Base-by-base conservation (phyloP, 1,140 invertebrate genomes). In the Musca domestica region DNA sequence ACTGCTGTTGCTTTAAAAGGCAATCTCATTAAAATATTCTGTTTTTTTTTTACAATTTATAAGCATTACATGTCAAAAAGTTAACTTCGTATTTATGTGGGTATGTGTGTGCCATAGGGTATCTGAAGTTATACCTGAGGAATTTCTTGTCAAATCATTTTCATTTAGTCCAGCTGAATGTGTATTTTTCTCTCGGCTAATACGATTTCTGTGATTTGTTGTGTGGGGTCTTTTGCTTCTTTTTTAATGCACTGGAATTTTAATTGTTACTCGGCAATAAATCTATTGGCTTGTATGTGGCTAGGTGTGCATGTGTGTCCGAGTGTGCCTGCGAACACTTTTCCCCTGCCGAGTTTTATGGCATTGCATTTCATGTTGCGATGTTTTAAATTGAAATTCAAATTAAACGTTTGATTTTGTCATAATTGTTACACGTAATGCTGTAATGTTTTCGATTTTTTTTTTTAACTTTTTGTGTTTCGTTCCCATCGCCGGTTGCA, bases 21-120 rank as follows among this genome's bases (percentile, higher is more conserved):
- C 34, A 10, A 41, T 61, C 56, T 61, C 56, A 61, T 61, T 61
- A 61, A 61, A 61, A 61, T 61, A 61, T 61, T 61, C 56, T 61
- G 56, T 19, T 61, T 61, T 61, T 61, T 61, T 61, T 17, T 61
- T 61, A 30, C 9, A 3, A 6, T 20, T 34, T 2, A 12, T 10
- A 20, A 20, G 48, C 17, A 20, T 51, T 51, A 22, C 48, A 20
- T 51, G 6, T 51, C 17, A 51, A 51, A 46, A 51, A 14, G 47
- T 15, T 58, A n/a, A n/a, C n/a, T n/a, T n/a, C n/a, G 25, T 58
- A 41, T 41, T 5, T 9, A 7, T 41, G 4, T 10, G 34, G 12
- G 34, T 12, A 41, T 41, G 34, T 41, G 34, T 5, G 34, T 41
- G 10, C 2, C 34, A 9, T 12, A 41, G 10, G 34, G 34, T 41